phyloP scores from a whole-genome alignment of 2,797 vertebrate genomes.

The Phalloptychus januarius region DNA sequence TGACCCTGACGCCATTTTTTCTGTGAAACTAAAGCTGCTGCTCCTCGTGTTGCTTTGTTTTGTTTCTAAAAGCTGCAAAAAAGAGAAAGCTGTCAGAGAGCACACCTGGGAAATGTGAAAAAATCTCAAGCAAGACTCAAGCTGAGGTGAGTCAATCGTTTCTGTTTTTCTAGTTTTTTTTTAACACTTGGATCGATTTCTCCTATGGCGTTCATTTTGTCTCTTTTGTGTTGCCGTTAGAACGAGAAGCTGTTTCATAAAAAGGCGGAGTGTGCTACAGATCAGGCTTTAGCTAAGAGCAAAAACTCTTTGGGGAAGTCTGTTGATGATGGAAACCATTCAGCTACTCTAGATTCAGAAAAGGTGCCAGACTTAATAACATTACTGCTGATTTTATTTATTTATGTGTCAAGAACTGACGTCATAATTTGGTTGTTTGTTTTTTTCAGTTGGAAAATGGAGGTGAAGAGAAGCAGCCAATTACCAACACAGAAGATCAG shows the following conservation, averaged over 20 bases:
- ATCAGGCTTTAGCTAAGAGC: constrained; percentile 48
- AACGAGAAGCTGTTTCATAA: constrained; percentile 51
- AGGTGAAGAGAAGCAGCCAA: constrained; percentile 64
- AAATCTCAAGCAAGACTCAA: constrained; percentile 41
- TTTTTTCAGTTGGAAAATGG: constrained; percentile 76
- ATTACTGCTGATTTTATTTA: neutral
- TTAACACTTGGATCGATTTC: neutral
- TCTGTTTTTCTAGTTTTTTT: too few species aligned
- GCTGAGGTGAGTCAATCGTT: constrained; percentile 40
- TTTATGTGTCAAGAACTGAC: neutral
- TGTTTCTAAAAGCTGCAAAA: constrained; percentile 64
- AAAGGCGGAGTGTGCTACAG: constrained; percentile 57
- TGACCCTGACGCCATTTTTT: neutral
- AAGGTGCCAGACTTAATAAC: constrained; percentile 75
- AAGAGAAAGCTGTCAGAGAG: constrained; percentile 72
- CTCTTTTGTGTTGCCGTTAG: constrained; percentile 28
- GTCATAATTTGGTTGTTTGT: neutral
- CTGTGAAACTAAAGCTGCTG: neutral
- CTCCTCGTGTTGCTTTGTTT: constrained; percentile 4
- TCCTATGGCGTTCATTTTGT: neutral
- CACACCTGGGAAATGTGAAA: constrained; percentile 52
- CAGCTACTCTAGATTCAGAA: constrained; percentile 76
- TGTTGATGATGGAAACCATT: constrained; percentile 79
- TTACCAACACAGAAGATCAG: constrained; percentile 76
- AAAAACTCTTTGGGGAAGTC: constrained; percentile 73